Evolutionary conservation across 2,888 invertebrate species (phyloP), one percentile per base, ranked within the genome.

Genomic region (Alentia gelatinosa): DNA sequence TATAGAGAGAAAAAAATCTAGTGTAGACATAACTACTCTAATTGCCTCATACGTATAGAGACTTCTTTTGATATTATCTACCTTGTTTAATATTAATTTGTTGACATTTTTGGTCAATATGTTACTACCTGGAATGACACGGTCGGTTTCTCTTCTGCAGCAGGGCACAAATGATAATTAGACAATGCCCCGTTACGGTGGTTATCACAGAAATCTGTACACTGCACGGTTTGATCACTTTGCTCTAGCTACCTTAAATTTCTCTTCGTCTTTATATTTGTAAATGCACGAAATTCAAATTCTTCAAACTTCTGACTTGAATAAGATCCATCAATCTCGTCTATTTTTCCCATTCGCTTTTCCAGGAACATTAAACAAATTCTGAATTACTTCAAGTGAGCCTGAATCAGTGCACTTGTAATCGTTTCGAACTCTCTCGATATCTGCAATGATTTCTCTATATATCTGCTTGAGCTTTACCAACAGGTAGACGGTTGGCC

Each of bases 81-180:
- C 50, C 50, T 86, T 86, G 86, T 86, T 86, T 86, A 42, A 86
- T 86, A 26, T 86, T 86, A 42, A 86, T 86, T 86, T 86, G 37
- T 42, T 39, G 39, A 42, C 9, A 26, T 86, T 84, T 40, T 42
- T 30, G 42, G 47, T 86, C 50, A n/a, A 23, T 86, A 50, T 47
- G 47, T 86, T 86, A 40, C 30, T 47, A 86, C 86, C 86, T 30
- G 42, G 86, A 86, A 86, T 86, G 86, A 86, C 50, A 86, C 19
- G 79, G 50, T 86, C 23, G 86, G 35, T 47, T 47, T 86, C 47
- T 86, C 47, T 33, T 33, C 86, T 86, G 47, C 86, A 42, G 47
- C 50, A 86, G 86, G 86, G 86, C 86, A 86, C 42, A 26, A 47
- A 47, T 47, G 37, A 75, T 7, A 50, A 0, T 26, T 47, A 47